Conservation (phyloP, 2,888 invertebrate species). For the Gerris lacustris region DNA sequence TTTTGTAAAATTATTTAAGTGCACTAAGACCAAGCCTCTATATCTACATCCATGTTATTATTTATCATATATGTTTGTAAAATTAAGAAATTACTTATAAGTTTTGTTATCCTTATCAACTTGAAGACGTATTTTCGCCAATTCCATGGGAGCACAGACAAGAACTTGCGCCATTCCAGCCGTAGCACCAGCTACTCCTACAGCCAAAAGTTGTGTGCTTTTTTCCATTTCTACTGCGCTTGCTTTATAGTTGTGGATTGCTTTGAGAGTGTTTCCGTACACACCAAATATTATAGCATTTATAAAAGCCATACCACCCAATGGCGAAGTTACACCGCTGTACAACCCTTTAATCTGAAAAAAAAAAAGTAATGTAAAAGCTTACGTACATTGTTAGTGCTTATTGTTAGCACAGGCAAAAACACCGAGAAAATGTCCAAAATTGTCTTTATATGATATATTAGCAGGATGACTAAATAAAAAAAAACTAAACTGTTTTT, state of each 20-base stretch:
- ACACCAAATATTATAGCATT: slow-evolving; percentile 92
- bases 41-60: no score
- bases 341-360: slow-evolving; percentile 56
- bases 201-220: slow-evolving; percentile 44
- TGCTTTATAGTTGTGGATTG: slow-evolving; percentile 39
- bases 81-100: neutral
- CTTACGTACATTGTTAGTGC: no score
- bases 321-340: slow-evolving; percentile 79
- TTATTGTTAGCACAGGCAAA: no score
- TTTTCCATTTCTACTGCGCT: neutral
- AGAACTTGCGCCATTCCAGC: slow-evolving; percentile 78
- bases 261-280: slow-evolving; percentile 69
- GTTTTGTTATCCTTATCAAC: neutral
- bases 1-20: no score
- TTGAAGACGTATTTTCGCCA: slow-evolving; percentile 80
- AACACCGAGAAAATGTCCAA: no score
- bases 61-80: no score
- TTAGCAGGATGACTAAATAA: no score
- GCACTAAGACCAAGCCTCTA: no score
- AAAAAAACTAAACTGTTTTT: no score
- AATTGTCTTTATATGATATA: no score
- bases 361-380: no score
- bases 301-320: slow-evolving; percentile 75
- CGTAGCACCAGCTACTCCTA: slow-evolving; percentile 60
- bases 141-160: slow-evolving; percentile 77